Base-by-base conservation (phyloP, 2,797 vertebrate genomes). In the Platyrinchus mystaceus region DNA sequence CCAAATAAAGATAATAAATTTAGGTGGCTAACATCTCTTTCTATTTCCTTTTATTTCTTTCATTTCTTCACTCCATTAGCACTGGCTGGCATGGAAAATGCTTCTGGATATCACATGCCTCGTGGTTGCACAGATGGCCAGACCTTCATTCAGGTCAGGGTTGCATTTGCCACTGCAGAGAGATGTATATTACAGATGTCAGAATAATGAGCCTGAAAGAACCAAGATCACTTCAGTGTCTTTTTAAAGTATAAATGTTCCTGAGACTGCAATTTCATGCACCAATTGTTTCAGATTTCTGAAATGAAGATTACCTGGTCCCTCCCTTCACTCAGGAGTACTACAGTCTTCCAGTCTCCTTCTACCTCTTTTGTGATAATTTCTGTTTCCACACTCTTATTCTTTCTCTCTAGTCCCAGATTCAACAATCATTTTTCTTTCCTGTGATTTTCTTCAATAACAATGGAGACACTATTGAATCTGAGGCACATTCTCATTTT, bases 221-320 rank as follows among this genome's bases (percentile, higher is more conserved):
- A 14, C 58, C 41, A 68, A 46, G 69, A 92, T 56, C 70, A 64
- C 41, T 53, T 78, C 70, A 64, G 34, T 36, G 26, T 81, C 46
- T 84, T 90, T 83, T 76, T 53, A 71, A 90, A 89, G 69, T 68
- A 71, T 46, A 89, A 74, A 37, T 89, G 58, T 68, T 89, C 62
- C 74, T 10, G 81, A 82, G 74, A 82, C 77, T 84, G 70, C 62
- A 93, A 87, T 94, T 95, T 95, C 81, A 87, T 84, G 87, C 87
- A 82, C 77, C 77, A 87, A n/a, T 75, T 90, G 74, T 64, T 92
- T 90, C 70, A 90, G 53, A 78, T 87, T 92, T 94, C 62, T 84
- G 49, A 95, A 90, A 90, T 52, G 26, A 58, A 92, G 73, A 81
- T 84, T 86, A 89, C 41, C 37, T 53, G 43, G 16, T 78, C 19